Base-by-base conservation (phyloP, 2,888 invertebrate species). In the Orthonychiurus folsomi region DNA sequence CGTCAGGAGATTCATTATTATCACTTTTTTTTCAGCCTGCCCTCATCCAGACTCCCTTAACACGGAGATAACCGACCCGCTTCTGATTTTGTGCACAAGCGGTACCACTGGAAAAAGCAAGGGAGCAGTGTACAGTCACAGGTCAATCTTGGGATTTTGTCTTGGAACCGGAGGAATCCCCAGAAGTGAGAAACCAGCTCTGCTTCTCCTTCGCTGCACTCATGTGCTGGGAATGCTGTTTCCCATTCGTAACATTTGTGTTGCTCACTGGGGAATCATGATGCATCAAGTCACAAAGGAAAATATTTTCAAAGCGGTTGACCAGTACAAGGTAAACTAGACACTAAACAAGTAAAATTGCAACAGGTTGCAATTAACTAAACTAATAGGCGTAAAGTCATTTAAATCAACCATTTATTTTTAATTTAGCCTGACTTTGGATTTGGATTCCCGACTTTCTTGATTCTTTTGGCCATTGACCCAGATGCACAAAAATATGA, bases 91-190 rank as follows among this genome's bases (percentile, higher is more conserved):
- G 1, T 69, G 69, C 50, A 72, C 72, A 1, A 66, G 67, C 62
- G 72, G 72, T 20, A 72, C 72, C 0, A 69, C 68, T 25, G 71
- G 71, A 1, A 66, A 55, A 47, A 63, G 66, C 56, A 71, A 71
- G 61, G 72, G 72, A 9, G 72, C 72, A 24, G 58, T 72, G n/a
- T 71, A 72, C 60, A 72, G 66, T 27, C 66, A 69, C 52, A 62
- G 64, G 20, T 63, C 66, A 26, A 60, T 72, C 20, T 55, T 69
- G 5, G 66, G 67, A 3, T 71, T 72, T 54, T 71, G 67, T 53
- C 48, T 69, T 9, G 69, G 66, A 3, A 69, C 70, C 1, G 66
- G 66, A 54, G 69, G 68, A 3, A 62, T 71, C 50, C 70, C 72
- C 3, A 47, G 65, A 9, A 63, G 64, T 56, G 69, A 69, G 21